Base-by-base conservation (phyloP, 1,140 invertebrate species). In the Subanguina moxae region DNA sequence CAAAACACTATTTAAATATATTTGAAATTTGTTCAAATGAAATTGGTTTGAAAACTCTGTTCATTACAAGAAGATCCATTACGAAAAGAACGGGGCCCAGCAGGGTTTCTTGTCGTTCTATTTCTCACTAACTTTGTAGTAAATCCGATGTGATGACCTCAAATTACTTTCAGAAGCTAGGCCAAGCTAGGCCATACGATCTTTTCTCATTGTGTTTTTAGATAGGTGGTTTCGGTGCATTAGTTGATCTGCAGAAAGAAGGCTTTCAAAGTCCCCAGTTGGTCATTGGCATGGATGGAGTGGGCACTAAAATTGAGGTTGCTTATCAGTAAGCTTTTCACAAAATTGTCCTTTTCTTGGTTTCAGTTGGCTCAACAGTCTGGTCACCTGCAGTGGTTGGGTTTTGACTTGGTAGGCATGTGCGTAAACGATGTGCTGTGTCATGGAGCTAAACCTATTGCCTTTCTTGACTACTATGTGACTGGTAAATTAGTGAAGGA, bases 391-490 rank as follows among this genome's bases (percentile, higher is more conserved):
- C 86, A 89, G 71, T 90, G 89, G 0, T 88, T 97, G 64, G 95
- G 94, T 0, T 90, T 93, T 76, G 95, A 97, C 85, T 86, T 97
- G 38, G 93, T 98, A 11, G 94, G 94, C 13, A 95, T 96, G 91
- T 94, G 92, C 82, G 93, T 94, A 1, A 98, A 98, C 85, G 94
- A 97, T 84, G 88, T 97, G 57, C 84, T 97, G 23, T 92, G 91
- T 46, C 90, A 94, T 73, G 93, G 93, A 21, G 94, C 94, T 0
- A 91, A 93, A 78, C 93, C 94, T 0, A 85, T 97, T 56, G 94
- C 92, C 65, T 97, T 97, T 82, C 84, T 97, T 0, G 94, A 97
- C 85, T 97, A 97, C 83, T 95, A 93, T 84, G 92, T 94, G 11
- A 92, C 90, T 82, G 91, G 93, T 3, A 86, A 88, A 68, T 85